Base-by-base conservation (phyloP, 2,113 vertebrate genomes). In the Ivindomyrus marchei region DNA sequence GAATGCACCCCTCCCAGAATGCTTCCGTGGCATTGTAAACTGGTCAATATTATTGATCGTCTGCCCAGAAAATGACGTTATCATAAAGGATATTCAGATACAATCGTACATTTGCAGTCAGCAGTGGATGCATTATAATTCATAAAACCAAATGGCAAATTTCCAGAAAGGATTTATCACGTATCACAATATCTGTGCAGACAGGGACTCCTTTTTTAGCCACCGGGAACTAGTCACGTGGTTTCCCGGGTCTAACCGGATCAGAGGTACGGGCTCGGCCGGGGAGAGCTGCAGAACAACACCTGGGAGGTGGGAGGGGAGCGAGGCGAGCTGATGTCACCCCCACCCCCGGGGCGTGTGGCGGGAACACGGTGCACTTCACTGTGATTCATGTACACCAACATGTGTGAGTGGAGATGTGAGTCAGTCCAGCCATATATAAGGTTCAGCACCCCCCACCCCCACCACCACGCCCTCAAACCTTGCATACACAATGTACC, bases 351-450 rank as follows among this genome's bases (percentile, higher is more conserved):
- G 13, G 74, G 84, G 46, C 84, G 11, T 86, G 45, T 86, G 84
- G 45, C 47, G 47, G 84, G 84, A 50, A 86, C 84, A 86, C 84
- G n/a, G 84, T 86, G 84, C 84, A 86, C 84, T 86, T 86, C 46
- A 50, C 84, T 15, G 84, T 86, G 84, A 86, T 49, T 86, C 84
- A 86, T 86, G 84, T 50, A 49, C 84, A 86, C 84, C 84, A 86
- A 50, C 47, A 86, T 86, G 84, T 86, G 84, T 86, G 47, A 86
- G 10, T 86, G 17, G 45, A 86, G 15, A 46, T 86, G 84, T 47
- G 84, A 47, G 42, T 47, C 42, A 86, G 24, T 49, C 24, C 84
- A 86, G 10, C 84, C 84, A 49, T 13, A n/a, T 86, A 49, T 50
- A 86, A 86, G 84, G 45, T 86, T 86, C 24, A 86, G 21, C 45